A percentile compares a stretch with the other conserved stretches of the same genome.
Evolutionary conservation across 2,888 invertebrate genomes (phyloP).

Genomic region (Drosophila vallismaia): DNA sequence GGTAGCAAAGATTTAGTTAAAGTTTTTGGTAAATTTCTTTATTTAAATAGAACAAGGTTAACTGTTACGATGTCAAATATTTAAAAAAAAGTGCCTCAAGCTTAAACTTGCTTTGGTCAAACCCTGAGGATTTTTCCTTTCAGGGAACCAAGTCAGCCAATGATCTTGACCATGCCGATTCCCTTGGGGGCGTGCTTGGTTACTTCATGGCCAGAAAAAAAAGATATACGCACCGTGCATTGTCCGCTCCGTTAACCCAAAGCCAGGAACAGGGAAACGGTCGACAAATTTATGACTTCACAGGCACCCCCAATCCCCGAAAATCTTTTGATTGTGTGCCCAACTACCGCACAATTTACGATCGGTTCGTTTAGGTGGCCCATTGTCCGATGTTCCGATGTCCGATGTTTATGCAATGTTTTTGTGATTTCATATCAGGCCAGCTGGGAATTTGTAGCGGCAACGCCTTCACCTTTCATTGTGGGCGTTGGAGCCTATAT

Average conservation of each 20-base stretch:
- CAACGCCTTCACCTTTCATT: slow-evolving; percentile 54
- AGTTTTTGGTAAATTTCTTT: not conserved
- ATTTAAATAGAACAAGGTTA: not conserved
- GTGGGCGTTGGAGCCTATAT: slow-evolving; percentile 53
- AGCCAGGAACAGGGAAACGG: slow-evolving; percentile 20
- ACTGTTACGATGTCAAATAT: not conserved
- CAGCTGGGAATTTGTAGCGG: slow-evolving; percentile 62
- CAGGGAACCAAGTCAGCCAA: slow-evolving; percentile 3
- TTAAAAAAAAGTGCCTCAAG: not conserved
- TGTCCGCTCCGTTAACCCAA: slow-evolving; percentile 23
- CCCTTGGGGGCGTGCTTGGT: slow-evolving; percentile 30
- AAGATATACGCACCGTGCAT: slow-evolving; percentile 26
- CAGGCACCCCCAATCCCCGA: slow-evolving; percentile 46
- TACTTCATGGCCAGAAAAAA: slow-evolving; percentile 14
- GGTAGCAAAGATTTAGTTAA: not conserved
- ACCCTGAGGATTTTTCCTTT: not conserved
- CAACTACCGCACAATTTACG: slow-evolving; percentile 73
- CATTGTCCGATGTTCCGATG: slow-evolving; percentile 63
- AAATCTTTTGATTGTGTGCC: slow-evolving; percentile 43
- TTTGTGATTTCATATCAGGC: slow-evolving; percentile 65
- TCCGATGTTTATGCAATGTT: slow-evolving; percentile 68
- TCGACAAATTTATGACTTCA: slow-evolving; percentile 69
- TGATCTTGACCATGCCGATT: slow-evolving; percentile 40
- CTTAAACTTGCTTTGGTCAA: not conserved
- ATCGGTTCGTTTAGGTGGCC: slow-evolving; percentile 72